Evolutionary conservation across 1,140 invertebrate species (phyloP).

Genomic region (Cylas formicarius): DNA sequence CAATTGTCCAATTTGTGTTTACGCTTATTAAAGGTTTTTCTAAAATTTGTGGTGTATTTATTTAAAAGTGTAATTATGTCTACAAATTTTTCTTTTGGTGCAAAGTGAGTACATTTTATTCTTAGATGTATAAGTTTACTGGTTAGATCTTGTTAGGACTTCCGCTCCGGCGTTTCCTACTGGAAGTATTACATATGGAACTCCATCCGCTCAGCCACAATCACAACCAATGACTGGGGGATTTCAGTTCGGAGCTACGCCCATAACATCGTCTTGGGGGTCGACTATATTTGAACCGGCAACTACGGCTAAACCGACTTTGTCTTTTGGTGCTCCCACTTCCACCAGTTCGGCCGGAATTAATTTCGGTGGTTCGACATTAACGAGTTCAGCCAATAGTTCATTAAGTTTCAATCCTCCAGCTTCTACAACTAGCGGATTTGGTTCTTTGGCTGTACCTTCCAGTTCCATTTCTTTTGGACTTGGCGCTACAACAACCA

Average conservation of each 20-base stretch:
- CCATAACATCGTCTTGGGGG: background rate
- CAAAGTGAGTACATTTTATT: conserved; percentile 9
- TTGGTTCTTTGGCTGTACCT: too few relatives aligned
- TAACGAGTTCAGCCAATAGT: background rate
- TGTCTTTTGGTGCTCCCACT: conserved; percentile 23
- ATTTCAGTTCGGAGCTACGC: background rate
- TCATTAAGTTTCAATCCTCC: background rate
- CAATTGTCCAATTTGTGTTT: too few relatives aligned
- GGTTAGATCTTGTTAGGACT: conserved; percentile 12
- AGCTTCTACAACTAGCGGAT: conserved; percentile 12
- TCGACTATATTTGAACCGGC: conserved; percentile 22
- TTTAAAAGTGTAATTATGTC: too few relatives aligned
- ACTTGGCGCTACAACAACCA: conserved; percentile 14
- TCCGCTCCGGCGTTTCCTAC: conserved; percentile 9
- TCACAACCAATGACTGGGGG: too few relatives aligned
- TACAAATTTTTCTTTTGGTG: conserved; percentile 14
- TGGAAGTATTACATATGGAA: conserved; percentile 15
- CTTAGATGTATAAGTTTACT: background rate
- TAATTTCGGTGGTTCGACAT: background rate
- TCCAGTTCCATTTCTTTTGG: conserved; percentile 11
- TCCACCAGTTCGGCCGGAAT: conserved; percentile 3
- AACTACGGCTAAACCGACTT: conserved; percentile 37
- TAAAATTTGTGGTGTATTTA: too few relatives aligned
- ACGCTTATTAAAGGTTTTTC: too few relatives aligned
- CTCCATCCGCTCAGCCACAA: conserved; percentile 11